Evolutionary conservation across 2,113 vertebrate genomes (phyloP).

Genomic region (Isurus oxyrinchus): DNA sequence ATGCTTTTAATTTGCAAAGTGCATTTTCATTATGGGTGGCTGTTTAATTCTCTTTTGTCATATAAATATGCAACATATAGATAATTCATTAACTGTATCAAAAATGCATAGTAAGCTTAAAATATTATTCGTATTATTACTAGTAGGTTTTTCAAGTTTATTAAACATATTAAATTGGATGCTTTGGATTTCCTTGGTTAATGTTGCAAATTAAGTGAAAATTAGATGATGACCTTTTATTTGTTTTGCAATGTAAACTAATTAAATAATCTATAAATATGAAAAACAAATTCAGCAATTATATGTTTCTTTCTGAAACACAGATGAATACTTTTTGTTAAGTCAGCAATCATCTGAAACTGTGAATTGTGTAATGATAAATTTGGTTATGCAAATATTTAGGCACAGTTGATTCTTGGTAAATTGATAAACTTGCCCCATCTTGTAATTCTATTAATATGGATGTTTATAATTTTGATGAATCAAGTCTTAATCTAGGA

Average conservation of each 20-base stretch:
- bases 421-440: background rate
- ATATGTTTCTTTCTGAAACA: conserved; percentile 46
- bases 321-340: conserved; percentile 48
- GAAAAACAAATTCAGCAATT: conserved; percentile 57
- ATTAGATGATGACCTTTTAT: conserved; percentile 58
- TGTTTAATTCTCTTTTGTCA: conserved; percentile 99
- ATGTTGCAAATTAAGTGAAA: conserved; percentile 57
- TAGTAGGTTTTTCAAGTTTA: conserved; percentile 65
- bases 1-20: conserved; percentile 99
- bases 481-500: background rate
- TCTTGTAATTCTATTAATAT: background rate
- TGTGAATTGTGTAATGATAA: background rate
- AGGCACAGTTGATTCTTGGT: conserved; percentile 8
- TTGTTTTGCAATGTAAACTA: conserved; percentile 57
- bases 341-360: conserved; percentile 42
- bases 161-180: conserved; percentile 70
- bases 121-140: conserved; percentile 73
- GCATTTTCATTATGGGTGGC: conserved; percentile 99
- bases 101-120: conserved; percentile 93
- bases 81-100: conserved; percentile 99
- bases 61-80: conserved; percentile 94
- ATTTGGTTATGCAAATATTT: background rate
- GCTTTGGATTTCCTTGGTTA: conserved; percentile 56
- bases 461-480: background rate
- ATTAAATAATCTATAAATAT: conserved; percentile 67